These are phyloP conservation scores for Drosophila atripex DNA, from an alignment of 2,888 invertebrate species.

Conservation along the genomic window DNA sequence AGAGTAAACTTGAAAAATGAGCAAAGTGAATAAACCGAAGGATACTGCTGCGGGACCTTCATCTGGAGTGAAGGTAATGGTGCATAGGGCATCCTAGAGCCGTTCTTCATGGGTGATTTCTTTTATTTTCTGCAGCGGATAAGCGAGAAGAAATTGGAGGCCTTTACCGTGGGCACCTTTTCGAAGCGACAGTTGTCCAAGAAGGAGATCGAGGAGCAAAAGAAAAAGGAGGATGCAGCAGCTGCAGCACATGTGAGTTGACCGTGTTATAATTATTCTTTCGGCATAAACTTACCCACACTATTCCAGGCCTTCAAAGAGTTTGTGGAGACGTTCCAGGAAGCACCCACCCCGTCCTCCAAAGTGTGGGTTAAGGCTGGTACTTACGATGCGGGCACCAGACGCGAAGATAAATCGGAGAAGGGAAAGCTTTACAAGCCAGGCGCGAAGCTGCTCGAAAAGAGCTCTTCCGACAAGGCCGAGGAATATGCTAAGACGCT, in stretches of 20 bases:
- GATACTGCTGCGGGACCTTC: slow-evolving; percentile 10
- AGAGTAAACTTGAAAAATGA: slow-evolving; percentile 20
- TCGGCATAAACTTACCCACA: not conserved
- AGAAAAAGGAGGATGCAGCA: slow-evolving; percentile 94
- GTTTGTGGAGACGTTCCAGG: slow-evolving; percentile 98
- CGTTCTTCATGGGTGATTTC: not conserved
- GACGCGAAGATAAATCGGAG: slow-evolving; percentile 95
- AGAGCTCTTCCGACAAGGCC: slow-evolving; percentile 87
- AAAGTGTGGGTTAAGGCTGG: slow-evolving; percentile 99
- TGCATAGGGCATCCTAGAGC: no score
- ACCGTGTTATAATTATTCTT: rapidly evolving
- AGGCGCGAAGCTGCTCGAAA: slow-evolving; percentile 89
- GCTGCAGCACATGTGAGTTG: slow-evolving; percentile 93
- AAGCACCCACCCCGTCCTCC: slow-evolving; percentile 90
- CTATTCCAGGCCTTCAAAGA: slow-evolving; percentile 94
- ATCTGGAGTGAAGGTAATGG: slow-evolving; percentile 56
- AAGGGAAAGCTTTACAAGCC: slow-evolving; percentile 97
- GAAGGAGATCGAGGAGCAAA: slow-evolving; percentile 92
- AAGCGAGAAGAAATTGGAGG: slow-evolving; percentile 90
- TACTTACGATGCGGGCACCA: slow-evolving; percentile 96
- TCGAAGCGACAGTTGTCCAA: slow-evolving; percentile 89
- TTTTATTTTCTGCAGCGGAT: slow-evolving; percentile 84
- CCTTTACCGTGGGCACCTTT: slow-evolving; percentile 90
- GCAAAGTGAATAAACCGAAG: slow-evolving; percentile 18
- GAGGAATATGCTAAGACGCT: slow-evolving; percentile 88